phyloP scores from a whole-genome alignment of 2,888 invertebrate genomes.

The Pocota personata region DNA sequence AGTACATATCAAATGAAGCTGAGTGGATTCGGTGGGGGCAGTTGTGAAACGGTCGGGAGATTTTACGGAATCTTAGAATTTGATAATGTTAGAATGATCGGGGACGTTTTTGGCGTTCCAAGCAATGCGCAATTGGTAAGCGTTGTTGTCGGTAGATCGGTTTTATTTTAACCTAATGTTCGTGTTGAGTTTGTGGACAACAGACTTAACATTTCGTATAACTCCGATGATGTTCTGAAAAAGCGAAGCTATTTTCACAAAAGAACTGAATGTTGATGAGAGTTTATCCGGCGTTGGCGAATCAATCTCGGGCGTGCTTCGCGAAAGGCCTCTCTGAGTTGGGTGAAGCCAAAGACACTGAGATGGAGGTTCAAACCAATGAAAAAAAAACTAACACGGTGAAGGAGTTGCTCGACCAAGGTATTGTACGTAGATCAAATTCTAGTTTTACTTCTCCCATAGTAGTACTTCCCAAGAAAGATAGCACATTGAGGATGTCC shows the following conservation, averaged over 20 bases:
- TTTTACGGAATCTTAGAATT: no score
- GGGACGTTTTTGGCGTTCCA: neutral
- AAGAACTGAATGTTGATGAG: neutral
- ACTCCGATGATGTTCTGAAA: neutral
- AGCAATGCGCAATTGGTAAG: neutral
- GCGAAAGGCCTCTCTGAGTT: no score
- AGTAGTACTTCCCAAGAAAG: no score
- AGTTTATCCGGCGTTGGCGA: neutral
- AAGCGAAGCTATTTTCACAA: neutral
- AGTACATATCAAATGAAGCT: neutral
- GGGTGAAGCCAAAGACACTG: no score
- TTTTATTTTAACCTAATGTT: slow-evolving; percentile 5
- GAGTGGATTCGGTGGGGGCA: neutral
- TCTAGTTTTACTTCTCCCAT: no score
- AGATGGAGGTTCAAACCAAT: no score
- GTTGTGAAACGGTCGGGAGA: neutral
- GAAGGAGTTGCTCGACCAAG: no score
- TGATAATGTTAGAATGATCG: neutral
- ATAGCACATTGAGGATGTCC: no score
- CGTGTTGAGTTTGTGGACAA: slow-evolving; percentile 10
- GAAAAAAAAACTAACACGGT: no score
- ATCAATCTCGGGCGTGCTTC: no score
- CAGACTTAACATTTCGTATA: neutral
- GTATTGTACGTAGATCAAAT: no score
- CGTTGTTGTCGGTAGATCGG: slow-evolving; percentile 20